A percentile compares a stretch with the other conserved stretches of the same genome.
These are phyloP conservation scores for Pyrgilauda ruficollis DNA, from an alignment of 2,113 vertebrate genomes.

Conservation along the genomic window DNA sequence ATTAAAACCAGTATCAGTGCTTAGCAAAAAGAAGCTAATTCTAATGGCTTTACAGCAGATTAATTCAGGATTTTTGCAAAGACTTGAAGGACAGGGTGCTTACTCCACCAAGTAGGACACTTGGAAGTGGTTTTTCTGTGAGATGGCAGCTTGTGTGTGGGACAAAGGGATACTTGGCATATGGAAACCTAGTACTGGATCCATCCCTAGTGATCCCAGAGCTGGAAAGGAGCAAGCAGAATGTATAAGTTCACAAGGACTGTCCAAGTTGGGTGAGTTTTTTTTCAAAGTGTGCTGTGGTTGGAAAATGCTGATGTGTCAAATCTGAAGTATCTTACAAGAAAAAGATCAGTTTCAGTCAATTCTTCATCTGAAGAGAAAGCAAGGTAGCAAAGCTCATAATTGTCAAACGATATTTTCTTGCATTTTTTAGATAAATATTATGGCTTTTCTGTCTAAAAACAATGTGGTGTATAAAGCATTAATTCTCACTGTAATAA, in stretches of 20 bases:
- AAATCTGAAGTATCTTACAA: not conserved
- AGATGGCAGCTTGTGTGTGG: not conserved
- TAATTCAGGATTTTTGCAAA: not conserved
- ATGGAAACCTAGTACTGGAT: not conserved
- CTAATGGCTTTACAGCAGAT: not conserved
- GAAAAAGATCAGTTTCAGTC: not conserved
- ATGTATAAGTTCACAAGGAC: not conserved
- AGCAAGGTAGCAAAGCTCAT: not conserved
- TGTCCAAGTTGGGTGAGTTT: not conserved
- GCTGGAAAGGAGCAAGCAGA: not conserved
- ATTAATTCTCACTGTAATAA: not conserved
- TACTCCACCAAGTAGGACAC: not conserved
- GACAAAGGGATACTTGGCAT: not conserved
- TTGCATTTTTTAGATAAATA: not conserved
- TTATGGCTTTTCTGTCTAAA: not conserved
- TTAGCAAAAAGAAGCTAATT: not conserved
- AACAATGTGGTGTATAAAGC: not conserved
- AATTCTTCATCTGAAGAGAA: constrained; percentile 2
- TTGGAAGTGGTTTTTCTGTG: not conserved
- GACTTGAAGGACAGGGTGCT: not conserved
- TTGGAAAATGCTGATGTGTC: constrained; percentile 36
- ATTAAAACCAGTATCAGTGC: not conserved
- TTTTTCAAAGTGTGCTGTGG: not conserved
- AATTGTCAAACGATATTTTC: not conserved
- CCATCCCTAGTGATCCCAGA: not conserved